Conservation (phyloP, 2,888 invertebrate species). For the Vesta saturnalis region DNA sequence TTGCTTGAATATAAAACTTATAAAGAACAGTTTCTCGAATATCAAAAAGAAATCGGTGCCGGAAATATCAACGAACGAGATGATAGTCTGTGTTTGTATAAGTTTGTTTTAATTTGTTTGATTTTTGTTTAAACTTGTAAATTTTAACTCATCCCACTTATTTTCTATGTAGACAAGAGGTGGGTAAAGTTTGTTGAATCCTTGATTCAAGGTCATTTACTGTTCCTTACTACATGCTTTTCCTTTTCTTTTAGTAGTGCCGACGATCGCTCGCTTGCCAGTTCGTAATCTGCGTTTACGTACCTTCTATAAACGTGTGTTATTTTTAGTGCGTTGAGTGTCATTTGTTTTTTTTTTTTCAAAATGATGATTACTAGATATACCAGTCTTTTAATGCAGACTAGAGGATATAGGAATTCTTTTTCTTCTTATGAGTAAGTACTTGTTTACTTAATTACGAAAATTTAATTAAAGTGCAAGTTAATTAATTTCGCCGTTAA, state of each 20-base stretch:
- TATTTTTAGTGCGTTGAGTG: neutral
- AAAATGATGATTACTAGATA: conserved; percentile 77
- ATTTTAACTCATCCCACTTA: neutral
- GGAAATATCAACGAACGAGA: conserved; percentile 29
- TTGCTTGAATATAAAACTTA: conserved; percentile 25
- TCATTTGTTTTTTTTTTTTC: conserved; percentile 19
- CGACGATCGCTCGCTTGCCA: conserved; percentile 29
- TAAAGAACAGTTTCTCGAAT: conserved; percentile 1
- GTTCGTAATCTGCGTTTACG: neutral
- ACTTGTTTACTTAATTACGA: neutral
- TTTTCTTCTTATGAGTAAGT: conserved; percentile 56
- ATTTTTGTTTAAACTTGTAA: conserved; percentile 14
- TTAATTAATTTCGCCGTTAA: no score
- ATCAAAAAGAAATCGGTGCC: conserved; percentile 16
- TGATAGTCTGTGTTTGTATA: conserved; percentile 11
- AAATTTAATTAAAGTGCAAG: neutral
- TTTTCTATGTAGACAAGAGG: conserved; percentile 28
- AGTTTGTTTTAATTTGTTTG: conserved; percentile 14
- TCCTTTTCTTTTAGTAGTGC: conserved; percentile 38
- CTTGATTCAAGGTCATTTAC: conserved; percentile 44
- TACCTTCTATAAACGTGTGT: no score
- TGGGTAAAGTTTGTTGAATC: conserved; percentile 48
- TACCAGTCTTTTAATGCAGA: conserved; percentile 74
- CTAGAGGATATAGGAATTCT: conserved; percentile 64
- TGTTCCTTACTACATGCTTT: conserved; percentile 37